Evolutionary conservation across 2,888 invertebrate genomes (phyloP), one percentile per base, ranked within the genome.

Genomic region (Chloroclysta siterata): DNA sequence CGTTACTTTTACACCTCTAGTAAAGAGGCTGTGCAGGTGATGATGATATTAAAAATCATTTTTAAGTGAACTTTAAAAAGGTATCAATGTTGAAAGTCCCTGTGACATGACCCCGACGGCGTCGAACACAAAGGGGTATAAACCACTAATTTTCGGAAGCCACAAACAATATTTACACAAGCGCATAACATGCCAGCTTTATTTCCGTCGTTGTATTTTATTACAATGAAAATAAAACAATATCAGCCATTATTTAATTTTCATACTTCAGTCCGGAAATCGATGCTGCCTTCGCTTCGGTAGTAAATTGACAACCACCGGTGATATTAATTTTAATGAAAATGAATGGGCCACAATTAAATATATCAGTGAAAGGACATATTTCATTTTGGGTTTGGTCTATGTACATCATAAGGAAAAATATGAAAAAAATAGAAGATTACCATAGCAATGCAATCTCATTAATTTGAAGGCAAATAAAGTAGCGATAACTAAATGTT

Each of bases 101-200:
- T 22, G 22, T 55, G 39, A 48, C 36, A 44, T 62, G 63, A 63
- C 53, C 53, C 63, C 51, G 52, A 39, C 36, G 36, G 52, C 63
- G 62, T 60, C 60, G 65, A 70, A 62, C 63, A 70, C 67, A 66
- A 66, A 66, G 66, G 56, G 61, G 46, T 51, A 39, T 54, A 14
- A 52, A 65, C 64, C 68, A 68, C 68, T 57, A 66, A 68, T 70
- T 66, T 66, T 65, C 67, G 54, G 52, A 61, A 66, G 66, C 66
- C 66, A 33, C 63, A 66, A 46, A 60, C 68, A 64, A 64, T 68
- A 64, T 70, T 61, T 62, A 66, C 67, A 62, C 65, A 46, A 65
- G 63, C 60, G 54, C 56, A 70, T 63, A 57, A 51, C 47, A 62
- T 62, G 57, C 64, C 57, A 57, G 61, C 59, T 61, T 67, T 65